Evolutionary conservation across 2,113 vertebrate species (phyloP), one percentile per base, ranked within the genome.

Genomic region (Saguinus imperator): DNA sequence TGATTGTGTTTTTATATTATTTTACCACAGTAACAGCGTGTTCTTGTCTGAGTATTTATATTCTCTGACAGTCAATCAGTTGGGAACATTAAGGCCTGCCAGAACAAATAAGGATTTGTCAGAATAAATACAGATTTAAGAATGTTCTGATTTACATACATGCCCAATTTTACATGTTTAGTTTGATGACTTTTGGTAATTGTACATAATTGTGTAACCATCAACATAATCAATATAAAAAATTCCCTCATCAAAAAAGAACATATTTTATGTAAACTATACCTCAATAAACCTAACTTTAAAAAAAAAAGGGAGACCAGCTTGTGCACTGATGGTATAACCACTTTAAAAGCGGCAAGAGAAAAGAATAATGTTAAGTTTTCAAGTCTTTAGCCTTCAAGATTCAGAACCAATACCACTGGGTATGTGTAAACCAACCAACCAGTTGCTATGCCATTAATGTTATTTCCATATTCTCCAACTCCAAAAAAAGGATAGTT

Each of bases 71-170:
- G 43, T 50, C 77, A 95, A 87, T 84, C 72, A 89, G 27, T 89
- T 91, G 29, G 55, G 35, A 95, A 96, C n/a, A 88, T 35, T 85
- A 81, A 29, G 18, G 35, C 13, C 11, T 92, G 32, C 5, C 75
- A 83, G 79, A 96, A 91, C 68, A 89, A 94, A 90, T 79, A 76
- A 3, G 72, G 27, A 96, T 94, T 55, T 95, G 27, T 50, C 50
- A 61, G 29, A 82, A 73, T 40, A 66, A 29, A 92, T 27, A 85
- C 4, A 43, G 20, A 77, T 48, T 79, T 79, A 77, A 58, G 43
- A 86, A 86, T 80, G 12, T 37, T 43, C 6, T 40, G 29, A 83
- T 79, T 58, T 94, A 70, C 3, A 72, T n/a, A 76, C 18, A 92
- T 21, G 27, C 12, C 85, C 91, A 94, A 75, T 72, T 91, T 90